Evolutionary conservation across 2,797 vertebrate genomes (phyloP).

Genomic region (Halcyon leucocephala): DNA sequence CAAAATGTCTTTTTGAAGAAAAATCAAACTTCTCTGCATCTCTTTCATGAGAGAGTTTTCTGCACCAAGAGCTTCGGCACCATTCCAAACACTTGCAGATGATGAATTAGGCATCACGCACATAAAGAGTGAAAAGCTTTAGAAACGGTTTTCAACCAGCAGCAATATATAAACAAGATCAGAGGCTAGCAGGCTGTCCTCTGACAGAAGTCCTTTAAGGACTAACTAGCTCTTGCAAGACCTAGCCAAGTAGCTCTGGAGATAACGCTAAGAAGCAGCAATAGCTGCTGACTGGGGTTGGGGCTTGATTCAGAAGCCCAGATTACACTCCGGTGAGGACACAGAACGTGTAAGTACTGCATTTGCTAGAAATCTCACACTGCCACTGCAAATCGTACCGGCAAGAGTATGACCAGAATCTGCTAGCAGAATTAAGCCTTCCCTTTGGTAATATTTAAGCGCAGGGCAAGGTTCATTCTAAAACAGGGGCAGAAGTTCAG

Average conservation of each 20-base stretch:
- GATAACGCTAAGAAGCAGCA: not conserved
- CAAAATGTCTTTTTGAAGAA: not conserved
- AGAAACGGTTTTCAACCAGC: not conserved
- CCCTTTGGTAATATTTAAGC: not conserved
- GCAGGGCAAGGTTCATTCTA: not conserved
- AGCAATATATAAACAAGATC: not conserved
- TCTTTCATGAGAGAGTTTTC: not conserved
- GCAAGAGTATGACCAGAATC: not conserved
- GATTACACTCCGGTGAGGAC: slow-evolving; percentile 7
- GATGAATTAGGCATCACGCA: not conserved
- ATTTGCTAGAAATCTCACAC: not conserved
- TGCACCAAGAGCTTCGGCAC: not conserved
- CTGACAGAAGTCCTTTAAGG: not conserved
- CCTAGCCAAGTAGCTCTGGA: not conserved
- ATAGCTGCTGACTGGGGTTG: not conserved
- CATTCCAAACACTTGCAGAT: not conserved
- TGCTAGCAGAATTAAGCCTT: not conserved
- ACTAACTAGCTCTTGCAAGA: not conserved
- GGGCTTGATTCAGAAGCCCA: not conserved
- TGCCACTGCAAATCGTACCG: not conserved
- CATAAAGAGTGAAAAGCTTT: not conserved
- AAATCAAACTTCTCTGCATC: not conserved
- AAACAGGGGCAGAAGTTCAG: not conserved
- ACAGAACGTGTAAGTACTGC: slow-evolving; percentile 71
- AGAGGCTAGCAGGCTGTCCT: not conserved